These are phyloP conservation scores for Heterodera schachtii DNA, from an alignment of 1,140 invertebrate genomes.

Conservation along the genomic window DNA sequence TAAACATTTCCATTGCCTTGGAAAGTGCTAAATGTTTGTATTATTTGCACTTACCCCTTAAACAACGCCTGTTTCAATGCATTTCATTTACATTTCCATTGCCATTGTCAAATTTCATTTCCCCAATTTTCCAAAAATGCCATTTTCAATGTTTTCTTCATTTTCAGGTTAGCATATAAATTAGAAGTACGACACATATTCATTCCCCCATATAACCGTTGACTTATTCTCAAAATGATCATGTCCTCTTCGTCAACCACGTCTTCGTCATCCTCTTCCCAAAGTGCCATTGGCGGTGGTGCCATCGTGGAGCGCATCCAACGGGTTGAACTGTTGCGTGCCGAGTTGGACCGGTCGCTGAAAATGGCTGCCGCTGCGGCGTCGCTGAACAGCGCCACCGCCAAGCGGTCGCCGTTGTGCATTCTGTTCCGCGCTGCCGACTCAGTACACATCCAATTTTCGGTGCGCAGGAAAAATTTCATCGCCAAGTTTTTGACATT, in stretches of 20 bases:
- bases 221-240: not conserved
- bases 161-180: too few relatives aligned
- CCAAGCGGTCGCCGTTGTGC: constrained; percentile 5
- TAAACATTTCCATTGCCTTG: too few relatives aligned
- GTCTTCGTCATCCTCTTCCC: not conserved
- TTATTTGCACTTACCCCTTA: too few relatives aligned
- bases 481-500: too few relatives aligned
- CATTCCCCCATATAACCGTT: too few relatives aligned
- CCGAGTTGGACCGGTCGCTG: constrained; percentile 21
- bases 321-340: constrained; percentile 15
- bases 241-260: not conserved
- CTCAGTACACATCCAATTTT: constrained; percentile 21
- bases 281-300: not conserved
- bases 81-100: too few relatives aligned
- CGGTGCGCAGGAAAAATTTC: not conserved
- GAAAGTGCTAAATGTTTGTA: too few relatives aligned
- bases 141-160: too few relatives aligned
- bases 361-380: constrained; percentile 3
- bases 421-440: constrained; percentile 14
- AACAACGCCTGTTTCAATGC: too few relatives aligned
- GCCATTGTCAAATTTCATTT: too few relatives aligned
- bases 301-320: constrained; percentile 7
- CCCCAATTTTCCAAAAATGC: too few relatives aligned
- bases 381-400: not conserved
- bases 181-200: not conserved